Evolutionary conservation across 2,888 invertebrate species (phyloP), one percentile per base, ranked within the genome.

Genomic region (Papilio gigon): DNA sequence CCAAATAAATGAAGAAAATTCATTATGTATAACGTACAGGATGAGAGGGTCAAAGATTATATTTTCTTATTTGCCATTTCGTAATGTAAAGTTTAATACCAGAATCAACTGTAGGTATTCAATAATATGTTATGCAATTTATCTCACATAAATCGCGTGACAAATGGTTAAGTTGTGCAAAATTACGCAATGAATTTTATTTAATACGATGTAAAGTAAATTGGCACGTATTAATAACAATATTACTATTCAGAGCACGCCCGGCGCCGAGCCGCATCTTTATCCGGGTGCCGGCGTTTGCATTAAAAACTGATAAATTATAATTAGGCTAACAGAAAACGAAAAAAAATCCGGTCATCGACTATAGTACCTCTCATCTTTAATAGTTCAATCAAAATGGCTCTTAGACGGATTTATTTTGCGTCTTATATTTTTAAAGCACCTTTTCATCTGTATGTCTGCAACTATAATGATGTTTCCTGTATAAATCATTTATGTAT

Each of bases 221-320:
- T 62, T 67, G 42, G 62, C 30, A 53, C 17, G 20, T 20, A 42
- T 62, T 61, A 42, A 67, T 62, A 44, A 61, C 37, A 35, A 27
- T 64, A 33, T 67, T 67, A 50, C 33, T 67, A 67, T 67, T 67
- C 67, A 62, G 40, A 56, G 53, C 67, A 62, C 67, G 67, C 14
- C 17, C 30, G 22, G 53, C 20, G 17, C 53, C 17, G 22, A 59
- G 11, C 20, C 35, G 27, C n/a, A 60, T 59, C 66, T 33, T 59
- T 35, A 60, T 66, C 66, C 59, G 66, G 60, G n/a, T 27, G 35
- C n/a, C 59, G 59, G 22, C 5, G n/a, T 60, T 67, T 67, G 60
- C 50, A 60, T 50, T 50, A 14, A 9, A 65, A 60, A 50, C 12
- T 17, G 37, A 60, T 60, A 67, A 17, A 60, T 60, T 50, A 11